Percentiles rank a stretch among this genome's conserved stretches.
These are phyloP conservation scores for Epizoanthus ramosus DNA, from an alignment of 92 coral and sea anemone species.

Conservation along the genomic window DNA sequence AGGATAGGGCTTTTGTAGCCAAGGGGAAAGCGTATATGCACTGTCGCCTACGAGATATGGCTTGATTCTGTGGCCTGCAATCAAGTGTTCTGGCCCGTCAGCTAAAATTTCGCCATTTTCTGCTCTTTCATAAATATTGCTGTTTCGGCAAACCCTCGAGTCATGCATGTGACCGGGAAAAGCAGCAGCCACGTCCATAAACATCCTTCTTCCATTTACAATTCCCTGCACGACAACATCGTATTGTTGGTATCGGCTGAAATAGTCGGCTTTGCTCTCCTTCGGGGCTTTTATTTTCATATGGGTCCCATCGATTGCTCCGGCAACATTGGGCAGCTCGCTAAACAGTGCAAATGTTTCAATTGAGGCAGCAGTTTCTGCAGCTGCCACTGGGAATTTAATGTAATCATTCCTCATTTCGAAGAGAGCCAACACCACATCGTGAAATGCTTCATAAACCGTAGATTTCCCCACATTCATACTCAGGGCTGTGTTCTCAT, in stretches of 20 bases:
- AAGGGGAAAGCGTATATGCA: slow-evolving; percentile 54
- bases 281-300: slow-evolving; percentile 58
- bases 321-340: slow-evolving; percentile 53
- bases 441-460: slow-evolving; percentile 50
- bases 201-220: slow-evolving; percentile 59
- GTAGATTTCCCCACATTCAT: slow-evolving; percentile 64
- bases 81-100: slow-evolving; percentile 44
- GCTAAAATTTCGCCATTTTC: slow-evolving; percentile 61
- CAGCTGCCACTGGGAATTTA: slow-evolving; percentile 45
- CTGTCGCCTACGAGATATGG: slow-evolving; percentile 61
- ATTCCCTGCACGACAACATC: slow-evolving; percentile 53
- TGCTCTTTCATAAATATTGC: slow-evolving; percentile 39
- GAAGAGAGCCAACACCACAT: slow-evolving; percentile 42
- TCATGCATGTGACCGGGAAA: slow-evolving; percentile 53
- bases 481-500: slow-evolving; percentile 52
- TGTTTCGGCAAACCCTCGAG: slow-evolving; percentile 52
- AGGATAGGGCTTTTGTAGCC: slow-evolving; percentile 69
- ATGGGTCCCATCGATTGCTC: slow-evolving; percentile 58
- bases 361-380: slow-evolving; percentile 48
- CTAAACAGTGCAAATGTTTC: slow-evolving; percentile 40
- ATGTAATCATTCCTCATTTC: slow-evolving; percentile 50
- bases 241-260: slow-evolving; percentile 57
- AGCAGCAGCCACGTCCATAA: slow-evolving; percentile 50
- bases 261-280: slow-evolving; percentile 59
- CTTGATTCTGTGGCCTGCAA: slow-evolving; percentile 40